Evolutionary conservation across 35 echinoderm and acorn worm species (phyloP), one percentile per base, ranked within the genome.

Genomic region (Apostichopus japonicus): DNA sequence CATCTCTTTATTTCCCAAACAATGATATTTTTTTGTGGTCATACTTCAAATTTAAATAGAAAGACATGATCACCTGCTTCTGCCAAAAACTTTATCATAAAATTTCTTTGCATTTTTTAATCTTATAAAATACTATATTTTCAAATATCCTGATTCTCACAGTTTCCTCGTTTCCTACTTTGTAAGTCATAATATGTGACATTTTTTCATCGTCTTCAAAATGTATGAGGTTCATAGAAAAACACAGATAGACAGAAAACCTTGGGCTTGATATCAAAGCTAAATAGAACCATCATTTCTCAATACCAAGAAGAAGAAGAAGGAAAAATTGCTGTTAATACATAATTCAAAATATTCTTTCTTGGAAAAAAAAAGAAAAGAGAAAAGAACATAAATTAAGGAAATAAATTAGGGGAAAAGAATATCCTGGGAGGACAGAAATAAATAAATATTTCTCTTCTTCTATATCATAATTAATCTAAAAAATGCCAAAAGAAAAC

Each of bases 381-480:
- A 0, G 33, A 0, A 44, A 44, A 44, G 33, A 44, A 59, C n/a
- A 84, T 58, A 84, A 84, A 84, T 84, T 59, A 84, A 57, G 24
- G 53, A 84, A 59, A 84, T 84, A 84, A 84, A 84, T 84, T 84
- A 84, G 53, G 27, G 15, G 17, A 75, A 84, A 84, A 57, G 81
- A 58, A 84, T 57, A 84, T 55, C 23, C 19, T 84, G 33, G 81
- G 81, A 84, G 57, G 81, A 84, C 56, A 23, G 21, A n/a, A 84
- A 84, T 57, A 56, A 22, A 84, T 11, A 61, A 84, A 22, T 23
- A 57, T 84, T 84, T 58, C 54, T 56, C 54, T 84, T 10, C 4
- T 23, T 75, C 14, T 75, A 19, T 75, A 23, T 14, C 71, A 75
- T 19, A 75, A n/a, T 21, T 7, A 19, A 75, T 4, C 7, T 75